phyloP scores from a whole-genome alignment of 2,888 invertebrate species.

The Dasysyrphus tricinctus region DNA sequence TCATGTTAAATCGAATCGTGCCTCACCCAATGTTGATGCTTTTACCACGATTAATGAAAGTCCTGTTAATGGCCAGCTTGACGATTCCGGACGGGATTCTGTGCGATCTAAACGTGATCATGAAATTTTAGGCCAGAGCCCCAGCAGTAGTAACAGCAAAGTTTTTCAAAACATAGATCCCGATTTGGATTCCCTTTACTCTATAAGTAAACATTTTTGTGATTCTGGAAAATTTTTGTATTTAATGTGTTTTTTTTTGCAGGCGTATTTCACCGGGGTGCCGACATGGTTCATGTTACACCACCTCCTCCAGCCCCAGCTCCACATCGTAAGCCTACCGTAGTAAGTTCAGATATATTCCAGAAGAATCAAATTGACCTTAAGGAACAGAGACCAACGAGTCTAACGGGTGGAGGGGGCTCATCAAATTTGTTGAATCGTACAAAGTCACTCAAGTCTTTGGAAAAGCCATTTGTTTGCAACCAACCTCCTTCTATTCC shows the following conservation, averaged over 20 bases:
- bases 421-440: slow-evolving; percentile 58
- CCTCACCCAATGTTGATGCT: slow-evolving; percentile 67
- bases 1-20: slow-evolving; percentile 75
- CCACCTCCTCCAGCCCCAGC: slow-evolving; percentile 91
- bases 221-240: no score
- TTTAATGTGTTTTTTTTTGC: no score
- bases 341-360: slow-evolving; percentile 76
- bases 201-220: no score
- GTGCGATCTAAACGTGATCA: slow-evolving; percentile 77
- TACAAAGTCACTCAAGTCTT: slow-evolving; percentile 60
- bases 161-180: slow-evolving; percentile 84
- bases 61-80: slow-evolving; percentile 79
- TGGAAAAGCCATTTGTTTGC: slow-evolving; percentile 55
- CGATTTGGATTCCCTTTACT: slow-evolving; percentile 90
- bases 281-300: slow-evolving; percentile 84
- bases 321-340: slow-evolving; percentile 86
- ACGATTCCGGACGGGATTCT: slow-evolving; percentile 77
- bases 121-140: slow-evolving; percentile 81
- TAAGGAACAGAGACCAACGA: slow-evolving; percentile 60
- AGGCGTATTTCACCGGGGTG: slow-evolving; percentile 82
- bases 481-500: slow-evolving; percentile 81
- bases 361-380: slow-evolving; percentile 61
- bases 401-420: slow-evolving; percentile 24
- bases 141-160: slow-evolving; percentile 81
- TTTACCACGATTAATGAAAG: slow-evolving; percentile 78